phyloP scores from a whole-genome alignment of 2,113 vertebrate genomes.

The Romanogobio albipinnatus region DNA sequence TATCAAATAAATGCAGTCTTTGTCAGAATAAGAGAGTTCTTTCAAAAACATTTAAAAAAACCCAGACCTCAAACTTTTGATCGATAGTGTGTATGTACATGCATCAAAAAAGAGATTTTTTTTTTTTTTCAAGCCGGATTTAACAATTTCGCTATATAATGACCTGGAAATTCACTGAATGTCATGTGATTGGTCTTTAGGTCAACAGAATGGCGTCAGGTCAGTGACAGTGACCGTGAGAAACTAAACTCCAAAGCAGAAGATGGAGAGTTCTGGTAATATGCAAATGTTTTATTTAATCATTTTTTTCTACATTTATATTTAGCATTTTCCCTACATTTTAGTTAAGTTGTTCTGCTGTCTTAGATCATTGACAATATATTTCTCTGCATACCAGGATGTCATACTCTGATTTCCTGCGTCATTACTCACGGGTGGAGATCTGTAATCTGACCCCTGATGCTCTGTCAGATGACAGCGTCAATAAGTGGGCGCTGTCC shows the following conservation, averaged over 20 bases:
- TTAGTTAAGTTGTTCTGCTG: slow-evolving; percentile 47
- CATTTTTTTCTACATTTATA: background rate
- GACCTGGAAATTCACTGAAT: background rate
- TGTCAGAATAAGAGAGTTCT: background rate
- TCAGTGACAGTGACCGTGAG: slow-evolving; percentile 75
- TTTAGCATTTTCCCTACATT: background rate
- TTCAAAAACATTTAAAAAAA: background rate
- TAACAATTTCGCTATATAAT: background rate
- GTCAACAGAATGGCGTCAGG: slow-evolving; percentile 75
- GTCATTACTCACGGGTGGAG: slow-evolving; percentile 84
- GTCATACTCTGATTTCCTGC: slow-evolving; percentile 85
- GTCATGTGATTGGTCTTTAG: slow-evolving; percentile 55
- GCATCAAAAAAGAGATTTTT: background rate
- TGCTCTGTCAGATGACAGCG: slow-evolving; percentile 75
- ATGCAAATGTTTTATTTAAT: background rate
- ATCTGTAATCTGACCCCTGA: slow-evolving; percentile 94
- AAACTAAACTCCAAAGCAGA: slow-evolving; percentile 76
- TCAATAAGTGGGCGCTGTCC: slow-evolving; percentile 85
- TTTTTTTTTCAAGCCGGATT: background rate
- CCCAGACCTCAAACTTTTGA: background rate
- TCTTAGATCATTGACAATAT: background rate
- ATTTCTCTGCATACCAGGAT: slow-evolving; percentile 76
- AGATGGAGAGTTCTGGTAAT: slow-evolving; percentile 85
- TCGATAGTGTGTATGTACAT: too few species aligned
- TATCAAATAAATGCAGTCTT: background rate